These are phyloP conservation scores for Eulimnadia texana DNA, from an alignment of 1,140 invertebrate genomes.

Conservation along the genomic window DNA sequence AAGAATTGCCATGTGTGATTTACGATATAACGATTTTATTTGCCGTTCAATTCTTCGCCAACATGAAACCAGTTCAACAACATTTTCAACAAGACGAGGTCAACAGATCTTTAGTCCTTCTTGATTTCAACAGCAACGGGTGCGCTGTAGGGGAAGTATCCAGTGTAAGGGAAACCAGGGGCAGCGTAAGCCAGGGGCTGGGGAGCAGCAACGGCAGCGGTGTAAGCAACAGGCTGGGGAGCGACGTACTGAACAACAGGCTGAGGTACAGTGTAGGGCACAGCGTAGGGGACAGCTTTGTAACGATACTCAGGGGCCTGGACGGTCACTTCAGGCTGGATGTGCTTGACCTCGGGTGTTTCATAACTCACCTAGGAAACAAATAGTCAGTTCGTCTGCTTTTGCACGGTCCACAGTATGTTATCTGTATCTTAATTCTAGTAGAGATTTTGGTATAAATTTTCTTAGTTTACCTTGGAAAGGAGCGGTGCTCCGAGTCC, in stretches of 20 bases:
- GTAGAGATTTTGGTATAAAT: background rate
- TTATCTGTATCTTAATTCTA: background rate
- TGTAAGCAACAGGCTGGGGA: background rate
- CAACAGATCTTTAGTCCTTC: background rate
- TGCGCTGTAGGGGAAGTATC: background rate
- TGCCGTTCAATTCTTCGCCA: too few relatives aligned
- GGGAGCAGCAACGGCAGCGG: background rate
- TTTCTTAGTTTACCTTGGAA: background rate
- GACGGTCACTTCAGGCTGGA: constrained; percentile 1
- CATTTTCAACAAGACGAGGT: too few relatives aligned
- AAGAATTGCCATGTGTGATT: too few relatives aligned
- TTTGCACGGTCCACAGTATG: too few relatives aligned
- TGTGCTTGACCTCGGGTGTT: constrained; percentile 1
- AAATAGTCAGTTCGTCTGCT: too few relatives aligned
- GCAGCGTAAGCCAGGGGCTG: background rate
- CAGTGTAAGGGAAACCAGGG: background rate
- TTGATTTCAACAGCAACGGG: background rate
- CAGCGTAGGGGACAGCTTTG: constrained; percentile 3
- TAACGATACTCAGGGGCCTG: constrained; percentile 6
- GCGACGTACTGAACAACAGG: background rate
- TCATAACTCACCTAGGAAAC: constrained; percentile 4
- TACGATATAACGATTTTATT: too few relatives aligned
- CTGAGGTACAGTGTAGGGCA: background rate
- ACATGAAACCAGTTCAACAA: too few relatives aligned
- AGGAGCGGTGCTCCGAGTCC: background rate